Evolutionary conservation across 2,113 vertebrate species (phyloP).

Genomic region (Protobothrops flavoviridis): DNA sequence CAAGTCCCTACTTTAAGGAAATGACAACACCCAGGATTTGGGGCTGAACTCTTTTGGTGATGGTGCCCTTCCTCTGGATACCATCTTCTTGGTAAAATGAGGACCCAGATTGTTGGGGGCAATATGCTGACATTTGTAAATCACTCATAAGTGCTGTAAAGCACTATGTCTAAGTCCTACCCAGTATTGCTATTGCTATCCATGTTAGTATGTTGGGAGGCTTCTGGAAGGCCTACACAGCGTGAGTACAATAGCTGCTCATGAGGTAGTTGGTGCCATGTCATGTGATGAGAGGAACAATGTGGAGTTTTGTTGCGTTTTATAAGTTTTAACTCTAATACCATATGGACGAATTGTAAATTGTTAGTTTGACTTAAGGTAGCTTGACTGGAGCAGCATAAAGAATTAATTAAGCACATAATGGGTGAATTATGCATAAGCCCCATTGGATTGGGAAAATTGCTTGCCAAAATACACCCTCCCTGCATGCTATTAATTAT

Average conservation of each 20-base stretch:
- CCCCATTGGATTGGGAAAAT: background rate
- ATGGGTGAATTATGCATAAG: background rate
- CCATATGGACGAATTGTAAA: background rate
- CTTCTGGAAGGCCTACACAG: background rate
- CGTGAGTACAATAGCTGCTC: background rate
- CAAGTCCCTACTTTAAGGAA: background rate
- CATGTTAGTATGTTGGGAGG: background rate
- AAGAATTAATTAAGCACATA: background rate
- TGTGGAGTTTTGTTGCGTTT: background rate
- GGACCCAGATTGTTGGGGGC: background rate
- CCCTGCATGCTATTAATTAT: background rate
- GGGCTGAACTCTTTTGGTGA: background rate
- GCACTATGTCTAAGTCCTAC: background rate
- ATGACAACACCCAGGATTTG: background rate
- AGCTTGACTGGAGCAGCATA: background rate
- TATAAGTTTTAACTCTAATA: background rate
- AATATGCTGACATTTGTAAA: background rate
- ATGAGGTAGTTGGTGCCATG: background rate
- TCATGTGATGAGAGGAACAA: background rate
- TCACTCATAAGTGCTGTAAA: background rate
- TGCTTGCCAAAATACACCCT: background rate
- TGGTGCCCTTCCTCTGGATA: background rate
- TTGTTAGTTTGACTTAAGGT: background rate
- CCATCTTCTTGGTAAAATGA: background rate
- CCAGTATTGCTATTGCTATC: background rate